Percentiles rank a stretch among this genome's conserved stretches.
Conservation (phyloP, 2,113 vertebrate genomes). For the Eulacestoma nigropectus region DNA sequence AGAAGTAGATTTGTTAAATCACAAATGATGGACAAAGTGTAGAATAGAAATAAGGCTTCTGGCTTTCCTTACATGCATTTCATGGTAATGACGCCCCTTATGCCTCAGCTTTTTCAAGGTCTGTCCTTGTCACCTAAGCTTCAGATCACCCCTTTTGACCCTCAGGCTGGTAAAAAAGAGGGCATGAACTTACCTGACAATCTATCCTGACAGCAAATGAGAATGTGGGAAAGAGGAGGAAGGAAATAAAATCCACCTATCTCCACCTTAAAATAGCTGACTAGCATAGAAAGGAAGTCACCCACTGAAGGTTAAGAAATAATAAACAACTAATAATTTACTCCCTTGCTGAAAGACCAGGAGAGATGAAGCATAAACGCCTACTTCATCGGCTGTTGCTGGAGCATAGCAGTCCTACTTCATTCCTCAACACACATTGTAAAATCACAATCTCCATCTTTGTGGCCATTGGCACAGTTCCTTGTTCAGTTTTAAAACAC, state of each 20-base stretch:
- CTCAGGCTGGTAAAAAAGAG: background rate
- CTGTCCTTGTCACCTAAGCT: background rate
- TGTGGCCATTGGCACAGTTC: conserved; percentile 1
- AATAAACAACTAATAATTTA: conserved; percentile 43
- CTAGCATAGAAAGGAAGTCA: conserved; percentile 7
- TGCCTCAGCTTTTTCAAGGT: background rate
- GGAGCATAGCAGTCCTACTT: background rate
- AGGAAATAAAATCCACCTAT: background rate
- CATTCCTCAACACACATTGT: background rate
- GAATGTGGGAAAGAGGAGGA: background rate
- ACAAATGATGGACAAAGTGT: background rate
- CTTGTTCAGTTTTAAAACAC: background rate
- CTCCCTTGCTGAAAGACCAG: background rate
- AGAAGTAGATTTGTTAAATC: background rate
- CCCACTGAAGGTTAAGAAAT: conserved; percentile 26
- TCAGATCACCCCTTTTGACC: background rate
- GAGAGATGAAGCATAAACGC: conserved; percentile 14
- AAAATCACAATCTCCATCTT: conserved; percentile 18
- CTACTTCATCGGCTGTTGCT: background rate
- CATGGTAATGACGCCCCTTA: background rate
- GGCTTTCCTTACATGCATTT: background rate
- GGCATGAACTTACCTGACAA: background rate
- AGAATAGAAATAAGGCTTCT: background rate
- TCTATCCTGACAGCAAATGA: background rate
- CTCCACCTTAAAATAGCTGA: background rate